phyloP scores from a whole-genome alignment of 2,113 vertebrate species.

The Lamprologus callipterus region DNA sequence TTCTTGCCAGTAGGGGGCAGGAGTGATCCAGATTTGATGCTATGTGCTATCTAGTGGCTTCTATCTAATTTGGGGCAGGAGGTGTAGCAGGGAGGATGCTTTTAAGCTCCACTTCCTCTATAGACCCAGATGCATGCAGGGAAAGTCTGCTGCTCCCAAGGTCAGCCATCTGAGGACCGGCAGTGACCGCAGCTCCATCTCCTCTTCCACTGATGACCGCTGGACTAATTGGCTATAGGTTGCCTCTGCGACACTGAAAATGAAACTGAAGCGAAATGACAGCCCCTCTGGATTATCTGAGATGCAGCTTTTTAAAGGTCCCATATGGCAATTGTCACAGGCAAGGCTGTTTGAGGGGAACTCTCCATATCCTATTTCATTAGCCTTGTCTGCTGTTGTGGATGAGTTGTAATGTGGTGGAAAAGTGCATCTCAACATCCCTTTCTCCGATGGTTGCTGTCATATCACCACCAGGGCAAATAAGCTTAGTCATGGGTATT shows the following conservation, averaged over 20 bases:
- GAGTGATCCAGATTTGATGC: constrained; percentile 19
- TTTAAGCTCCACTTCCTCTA: constrained; percentile 28
- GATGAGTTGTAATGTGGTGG: constrained; percentile 40
- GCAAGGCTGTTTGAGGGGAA: constrained; percentile 9
- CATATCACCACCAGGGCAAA: constrained; percentile 34
- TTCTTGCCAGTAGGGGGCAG: constrained; percentile 58
- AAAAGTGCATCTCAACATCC: constrained; percentile 24
- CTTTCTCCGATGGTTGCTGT: constrained; percentile 7
- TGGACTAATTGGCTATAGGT: constrained; percentile 44
- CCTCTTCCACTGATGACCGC: constrained; percentile 12
- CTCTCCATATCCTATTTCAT: constrained; percentile 35
- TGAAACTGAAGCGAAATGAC: constrained; percentile 40
- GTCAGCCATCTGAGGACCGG: constrained; percentile 42
- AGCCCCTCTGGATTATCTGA: constrained; percentile 21
- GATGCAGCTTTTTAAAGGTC: constrained; percentile 36
- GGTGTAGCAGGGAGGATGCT: constrained; percentile 6
- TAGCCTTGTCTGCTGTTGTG: constrained; percentile 37
- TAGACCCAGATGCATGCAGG: constrained; percentile 23
- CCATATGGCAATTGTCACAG: constrained; percentile 45
- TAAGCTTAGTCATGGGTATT: constrained; percentile 31
- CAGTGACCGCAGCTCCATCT: constrained; percentile 5
- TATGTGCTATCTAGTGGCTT: neutral
- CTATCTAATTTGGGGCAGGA: constrained; percentile 23
- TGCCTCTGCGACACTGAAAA: constrained; percentile 15
- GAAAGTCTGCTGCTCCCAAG: constrained; percentile 29